Conservation (phyloP, 1,140 invertebrate species). For the Caerostris extrusa region DNA sequence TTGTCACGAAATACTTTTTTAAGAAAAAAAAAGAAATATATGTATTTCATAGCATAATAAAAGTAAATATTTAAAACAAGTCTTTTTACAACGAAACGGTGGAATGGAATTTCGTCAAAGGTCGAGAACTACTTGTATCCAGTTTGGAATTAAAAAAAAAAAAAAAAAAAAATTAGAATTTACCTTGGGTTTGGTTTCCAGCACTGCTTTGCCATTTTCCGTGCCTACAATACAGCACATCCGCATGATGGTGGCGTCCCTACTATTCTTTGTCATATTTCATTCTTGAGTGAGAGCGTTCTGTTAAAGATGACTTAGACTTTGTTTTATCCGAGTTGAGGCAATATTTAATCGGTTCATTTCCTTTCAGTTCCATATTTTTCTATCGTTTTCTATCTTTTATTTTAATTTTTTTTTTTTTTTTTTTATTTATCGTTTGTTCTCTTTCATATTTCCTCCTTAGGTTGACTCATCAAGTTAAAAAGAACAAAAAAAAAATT, state of each 20-base stretch:
- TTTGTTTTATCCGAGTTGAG: constrained; percentile 1
- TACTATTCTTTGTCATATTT: constrained; percentile 38
- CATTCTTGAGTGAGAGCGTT: constrained; percentile 43
- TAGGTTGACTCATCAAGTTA: constrained; percentile 49
- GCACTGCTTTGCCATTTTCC: background rate
- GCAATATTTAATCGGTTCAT: constrained; percentile 43
- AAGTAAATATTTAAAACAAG: too few relatives aligned
- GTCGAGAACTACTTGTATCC: too few relatives aligned
- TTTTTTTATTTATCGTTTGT: background rate
- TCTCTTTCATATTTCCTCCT: too few relatives aligned
- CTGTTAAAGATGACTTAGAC: background rate
- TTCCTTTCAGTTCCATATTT: constrained; percentile 38
- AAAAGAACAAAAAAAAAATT: background rate
- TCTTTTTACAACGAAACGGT: too few relatives aligned
- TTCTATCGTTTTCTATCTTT: constrained; percentile 30
- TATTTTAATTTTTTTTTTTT: constrained; percentile 7
- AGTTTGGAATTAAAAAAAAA: background rate
- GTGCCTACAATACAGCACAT: constrained; percentile 17
- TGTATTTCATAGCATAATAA: too few relatives aligned
- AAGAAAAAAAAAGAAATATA: too few relatives aligned
- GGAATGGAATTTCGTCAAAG: too few relatives aligned
- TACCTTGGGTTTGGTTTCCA: constrained; percentile 34
- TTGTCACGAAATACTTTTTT: too few relatives aligned
- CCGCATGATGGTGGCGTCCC: background rate
- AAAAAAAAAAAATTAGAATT: background rate